A percentile compares a stretch with the other conserved stretches of the same genome.
phyloP scores from a whole-genome alignment of 2,888 invertebrate genomes.

The Diplolepis rosae region DNA sequence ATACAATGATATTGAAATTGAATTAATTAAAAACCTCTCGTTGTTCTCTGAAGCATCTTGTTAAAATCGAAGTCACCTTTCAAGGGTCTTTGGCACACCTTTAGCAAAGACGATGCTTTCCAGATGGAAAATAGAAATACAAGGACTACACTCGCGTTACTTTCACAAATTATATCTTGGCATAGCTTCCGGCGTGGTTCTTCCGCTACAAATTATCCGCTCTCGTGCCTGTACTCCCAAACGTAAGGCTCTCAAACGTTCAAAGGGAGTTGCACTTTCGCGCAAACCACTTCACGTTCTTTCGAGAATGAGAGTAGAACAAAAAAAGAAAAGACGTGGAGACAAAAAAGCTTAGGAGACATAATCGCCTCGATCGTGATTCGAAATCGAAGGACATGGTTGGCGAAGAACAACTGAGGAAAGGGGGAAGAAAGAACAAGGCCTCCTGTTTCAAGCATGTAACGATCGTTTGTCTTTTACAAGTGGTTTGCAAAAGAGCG shows the following conservation, averaged over 20 bases:
- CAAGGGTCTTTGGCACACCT: background rate
- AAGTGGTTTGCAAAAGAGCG: slow-evolving; percentile 40
- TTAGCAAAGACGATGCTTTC: background rate
- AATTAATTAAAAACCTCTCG: background rate
- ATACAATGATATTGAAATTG: background rate
- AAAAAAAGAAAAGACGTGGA: background rate
- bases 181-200: background rate
- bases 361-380: background rate
- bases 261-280: background rate
- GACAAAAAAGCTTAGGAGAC: background rate
- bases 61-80: background rate
- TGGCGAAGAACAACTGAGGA: background rate
- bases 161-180: background rate
- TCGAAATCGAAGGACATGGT: background rate
- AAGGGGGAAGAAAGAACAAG: background rate
- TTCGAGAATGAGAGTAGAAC: background rate
- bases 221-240: background rate
- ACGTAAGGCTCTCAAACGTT: background rate
- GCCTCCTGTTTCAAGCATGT: background rate
- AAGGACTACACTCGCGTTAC: background rate
- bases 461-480: slow-evolving; percentile 7
- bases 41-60: no score
- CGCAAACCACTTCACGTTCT: background rate
- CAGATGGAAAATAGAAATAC: background rate
- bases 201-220: slow-evolving; percentile 3